phyloP scores from a whole-genome alignment of 2,888 invertebrate species.

The Athripsodes cinereus region DNA sequence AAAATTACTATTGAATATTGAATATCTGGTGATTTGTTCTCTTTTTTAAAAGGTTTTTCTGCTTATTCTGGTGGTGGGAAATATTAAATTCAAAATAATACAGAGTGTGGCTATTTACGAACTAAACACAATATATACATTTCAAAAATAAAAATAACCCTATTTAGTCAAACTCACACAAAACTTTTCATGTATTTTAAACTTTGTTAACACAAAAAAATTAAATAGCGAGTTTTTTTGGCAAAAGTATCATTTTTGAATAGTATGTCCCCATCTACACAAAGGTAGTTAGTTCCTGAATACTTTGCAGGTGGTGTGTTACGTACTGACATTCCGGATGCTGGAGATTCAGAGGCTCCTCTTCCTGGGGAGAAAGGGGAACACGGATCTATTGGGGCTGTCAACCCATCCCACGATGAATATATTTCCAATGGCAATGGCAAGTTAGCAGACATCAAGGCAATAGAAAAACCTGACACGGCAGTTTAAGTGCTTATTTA shows the following conservation, averaged over 20 bases:
- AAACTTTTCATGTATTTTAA: too few relatives aligned
- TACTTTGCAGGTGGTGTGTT: conserved; percentile 54
- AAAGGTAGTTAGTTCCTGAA: conserved; percentile 39
- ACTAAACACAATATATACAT: too few relatives aligned
- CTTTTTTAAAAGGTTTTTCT: too few relatives aligned
- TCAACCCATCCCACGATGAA: conserved; percentile 54
- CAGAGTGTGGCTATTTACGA: too few relatives aligned
- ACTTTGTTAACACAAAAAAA: too few relatives aligned
- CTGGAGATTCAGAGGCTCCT: conserved; percentile 57
- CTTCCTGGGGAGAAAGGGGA: conserved; percentile 50
- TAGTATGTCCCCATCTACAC: conserved; percentile 1
- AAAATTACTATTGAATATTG: too few relatives aligned
- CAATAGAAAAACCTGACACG: conserved; percentile 49
- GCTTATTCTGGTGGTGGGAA: too few relatives aligned
- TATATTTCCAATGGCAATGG: conserved; percentile 53
- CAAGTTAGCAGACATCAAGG: conserved; percentile 34
- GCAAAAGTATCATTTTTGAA: conserved; percentile 6
- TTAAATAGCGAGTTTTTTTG: not conserved
- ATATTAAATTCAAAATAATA: too few relatives aligned
- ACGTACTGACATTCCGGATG: conserved; percentile 57
- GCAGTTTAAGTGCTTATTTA: conserved; percentile 38
- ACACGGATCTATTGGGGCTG: conserved; percentile 51
- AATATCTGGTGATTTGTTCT: too few relatives aligned
- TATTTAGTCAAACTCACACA: too few relatives aligned
- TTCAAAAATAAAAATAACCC: too few relatives aligned